Evolutionary conservation across 2,797 vertebrate genomes (phyloP).

Genomic region (Amblyraja radiata): DNA sequence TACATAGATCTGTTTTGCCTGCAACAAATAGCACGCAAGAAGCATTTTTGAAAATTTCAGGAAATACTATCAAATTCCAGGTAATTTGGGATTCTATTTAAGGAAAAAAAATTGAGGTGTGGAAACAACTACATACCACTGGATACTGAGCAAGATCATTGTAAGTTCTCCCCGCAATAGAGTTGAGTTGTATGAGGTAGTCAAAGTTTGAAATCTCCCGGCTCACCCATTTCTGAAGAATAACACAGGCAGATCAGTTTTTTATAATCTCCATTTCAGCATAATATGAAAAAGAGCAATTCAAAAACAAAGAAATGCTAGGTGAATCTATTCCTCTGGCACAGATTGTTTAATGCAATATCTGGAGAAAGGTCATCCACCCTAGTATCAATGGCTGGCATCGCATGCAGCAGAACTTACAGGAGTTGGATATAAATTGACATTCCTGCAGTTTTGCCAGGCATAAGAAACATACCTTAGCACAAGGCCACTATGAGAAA

Average conservation of each 20-base stretch:
- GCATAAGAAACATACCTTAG: background rate
- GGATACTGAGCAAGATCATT: conserved; percentile 94
- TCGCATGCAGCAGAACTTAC: background rate
- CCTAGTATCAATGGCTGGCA: background rate
- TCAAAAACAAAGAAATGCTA: background rate
- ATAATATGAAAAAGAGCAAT: background rate
- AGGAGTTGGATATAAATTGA: background rate
- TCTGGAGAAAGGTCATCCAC: background rate
- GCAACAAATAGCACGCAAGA: no score
- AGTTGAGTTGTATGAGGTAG: conserved; percentile 96
- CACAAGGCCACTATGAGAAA: background rate
- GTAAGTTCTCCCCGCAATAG: conserved; percentile 90
- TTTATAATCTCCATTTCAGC: background rate
- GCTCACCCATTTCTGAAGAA: conserved; percentile 89
- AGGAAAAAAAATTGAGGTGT: no score
- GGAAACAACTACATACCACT: conserved; percentile 64
- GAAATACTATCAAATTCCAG: no score
- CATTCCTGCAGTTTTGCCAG: background rate
- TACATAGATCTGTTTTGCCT: no score
- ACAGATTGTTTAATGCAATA: background rate
- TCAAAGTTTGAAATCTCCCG: conserved; percentile 95
- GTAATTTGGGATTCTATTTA: no score
- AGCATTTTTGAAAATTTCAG: no score
- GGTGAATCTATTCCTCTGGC: background rate
- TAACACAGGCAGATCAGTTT: conserved; percentile 39